These are phyloP conservation scores for Diplodus puntazzo DNA, from an alignment of 2,797 vertebrate genomes.

Conservation along the genomic window DNA sequence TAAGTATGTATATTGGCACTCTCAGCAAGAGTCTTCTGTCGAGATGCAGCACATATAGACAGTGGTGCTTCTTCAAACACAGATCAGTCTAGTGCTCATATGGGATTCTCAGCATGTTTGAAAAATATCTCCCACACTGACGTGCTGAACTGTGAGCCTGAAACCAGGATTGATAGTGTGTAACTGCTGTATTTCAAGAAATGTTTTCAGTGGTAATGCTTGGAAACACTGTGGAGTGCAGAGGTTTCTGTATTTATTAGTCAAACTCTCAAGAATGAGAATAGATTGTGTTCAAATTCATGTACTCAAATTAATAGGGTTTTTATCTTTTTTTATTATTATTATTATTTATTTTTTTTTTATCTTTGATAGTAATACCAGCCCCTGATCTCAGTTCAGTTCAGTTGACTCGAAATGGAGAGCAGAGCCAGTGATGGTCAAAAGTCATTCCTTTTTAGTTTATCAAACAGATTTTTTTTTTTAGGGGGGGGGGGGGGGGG, in stretches of 20 bases:
- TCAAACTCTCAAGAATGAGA: not conserved
- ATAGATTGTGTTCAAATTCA: not conserved
- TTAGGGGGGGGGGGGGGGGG: too few relatives aligned
- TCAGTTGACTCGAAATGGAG: conserved; percentile 28
- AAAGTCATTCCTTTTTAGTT: conserved; percentile 9
- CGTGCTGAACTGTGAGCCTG: too few relatives aligned
- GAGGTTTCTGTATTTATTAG: conserved; percentile 11
- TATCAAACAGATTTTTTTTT: too few relatives aligned
- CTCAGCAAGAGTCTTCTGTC: not conserved
- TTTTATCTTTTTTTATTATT: conserved; percentile 15
- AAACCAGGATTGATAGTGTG: too few relatives aligned
- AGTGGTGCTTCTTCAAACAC: not conserved
- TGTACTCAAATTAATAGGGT: not conserved
- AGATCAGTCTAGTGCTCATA: not conserved
- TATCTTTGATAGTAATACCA: conserved; percentile 46
- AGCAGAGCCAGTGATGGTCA: conserved; percentile 50
- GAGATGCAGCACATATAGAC: not conserved
- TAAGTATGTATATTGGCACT: not conserved
- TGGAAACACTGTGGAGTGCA: not conserved
- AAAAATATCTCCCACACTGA: too few relatives aligned
- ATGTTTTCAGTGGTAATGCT: not conserved
- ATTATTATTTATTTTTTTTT: accelerated
- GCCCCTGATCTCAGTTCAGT: conserved; percentile 55
- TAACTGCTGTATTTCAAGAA: conserved; percentile 20
- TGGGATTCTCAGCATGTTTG: conserved; percentile 27